These are phyloP conservation scores for Ernsta delagoae DNA, from an alignment of 2,888 invertebrate genomes.

Conservation along the genomic window DNA sequence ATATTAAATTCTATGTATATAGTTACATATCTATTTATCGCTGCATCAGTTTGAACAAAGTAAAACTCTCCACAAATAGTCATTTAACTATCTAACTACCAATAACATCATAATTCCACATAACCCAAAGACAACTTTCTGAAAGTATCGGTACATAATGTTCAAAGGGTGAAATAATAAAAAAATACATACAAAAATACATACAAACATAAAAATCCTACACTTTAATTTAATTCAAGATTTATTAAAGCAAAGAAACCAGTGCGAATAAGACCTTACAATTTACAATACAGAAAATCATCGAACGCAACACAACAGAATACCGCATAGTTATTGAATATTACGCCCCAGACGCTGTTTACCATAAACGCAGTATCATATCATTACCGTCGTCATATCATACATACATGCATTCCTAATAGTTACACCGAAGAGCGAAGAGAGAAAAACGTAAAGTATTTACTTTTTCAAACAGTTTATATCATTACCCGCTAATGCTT, in stretches of 20 bases:
- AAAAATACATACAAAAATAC: too few relatives aligned
- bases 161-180: too few relatives aligned
- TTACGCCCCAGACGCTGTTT: conserved; percentile 32
- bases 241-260: too few relatives aligned
- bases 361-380: conserved; percentile 36
- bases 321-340: conserved; percentile 35
- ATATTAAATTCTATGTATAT: too few relatives aligned
- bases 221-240: too few relatives aligned
- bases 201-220: too few relatives aligned
- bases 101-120: too few relatives aligned
- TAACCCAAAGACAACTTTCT: too few relatives aligned
- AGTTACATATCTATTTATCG: not conserved
- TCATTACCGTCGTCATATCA: conserved; percentile 24
- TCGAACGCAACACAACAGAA: conserved; percentile 14
- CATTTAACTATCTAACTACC: too few relatives aligned
- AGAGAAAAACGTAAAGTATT: conserved; percentile 35
- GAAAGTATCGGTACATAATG: too few relatives aligned
- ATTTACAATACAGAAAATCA: conserved; percentile 35
- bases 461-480: conserved; percentile 27
- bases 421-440: conserved; percentile 20
- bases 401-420: not conserved
- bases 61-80: too few relatives aligned
- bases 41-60: too few relatives aligned
- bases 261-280: conserved; percentile 17
- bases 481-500: conserved; percentile 13